Percentiles rank a stretch among this genome's conserved stretches.
phyloP scores from a whole-genome alignment of 2,113 vertebrate genomes.

The Atlantisia rogersi region DNA sequence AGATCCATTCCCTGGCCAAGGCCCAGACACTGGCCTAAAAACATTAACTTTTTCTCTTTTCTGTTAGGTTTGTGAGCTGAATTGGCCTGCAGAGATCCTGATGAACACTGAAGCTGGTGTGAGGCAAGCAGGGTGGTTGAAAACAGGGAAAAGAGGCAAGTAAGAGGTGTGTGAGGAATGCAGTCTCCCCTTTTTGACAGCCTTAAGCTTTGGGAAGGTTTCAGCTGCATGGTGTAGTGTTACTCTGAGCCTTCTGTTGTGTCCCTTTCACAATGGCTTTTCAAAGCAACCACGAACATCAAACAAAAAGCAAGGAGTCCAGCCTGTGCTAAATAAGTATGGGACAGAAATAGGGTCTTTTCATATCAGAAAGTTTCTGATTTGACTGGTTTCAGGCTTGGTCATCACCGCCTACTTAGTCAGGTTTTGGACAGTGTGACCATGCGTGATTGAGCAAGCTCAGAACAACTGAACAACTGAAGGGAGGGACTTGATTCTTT shows the following conservation, averaged over 20 bases:
- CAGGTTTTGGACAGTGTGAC: background rate
- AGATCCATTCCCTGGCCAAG: background rate
- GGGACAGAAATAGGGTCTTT: background rate
- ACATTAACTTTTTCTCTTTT: background rate
- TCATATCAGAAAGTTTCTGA: background rate
- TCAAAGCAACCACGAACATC: background rate
- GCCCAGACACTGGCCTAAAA: background rate
- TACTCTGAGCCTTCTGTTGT: background rate
- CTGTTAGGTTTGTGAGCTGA: background rate
- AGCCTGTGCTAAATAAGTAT: background rate
- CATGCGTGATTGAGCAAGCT: conserved; percentile 20
- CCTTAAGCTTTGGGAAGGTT: background rate
- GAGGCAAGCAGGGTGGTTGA: background rate
- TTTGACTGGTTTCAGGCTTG: conserved; percentile 43
- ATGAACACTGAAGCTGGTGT: background rate
- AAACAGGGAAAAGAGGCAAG: background rate
- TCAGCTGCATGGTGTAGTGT: background rate
- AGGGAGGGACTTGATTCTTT: background rate
- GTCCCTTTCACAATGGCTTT: background rate
- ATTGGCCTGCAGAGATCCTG: background rate
- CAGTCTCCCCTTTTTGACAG: background rate
- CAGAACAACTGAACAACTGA: background rate
- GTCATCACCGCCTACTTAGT: background rate
- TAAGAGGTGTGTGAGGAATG: background rate
- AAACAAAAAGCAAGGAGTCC: background rate